Conservation (phyloP, 2,113 vertebrate species). For the Orthonyx spaldingii region DNA sequence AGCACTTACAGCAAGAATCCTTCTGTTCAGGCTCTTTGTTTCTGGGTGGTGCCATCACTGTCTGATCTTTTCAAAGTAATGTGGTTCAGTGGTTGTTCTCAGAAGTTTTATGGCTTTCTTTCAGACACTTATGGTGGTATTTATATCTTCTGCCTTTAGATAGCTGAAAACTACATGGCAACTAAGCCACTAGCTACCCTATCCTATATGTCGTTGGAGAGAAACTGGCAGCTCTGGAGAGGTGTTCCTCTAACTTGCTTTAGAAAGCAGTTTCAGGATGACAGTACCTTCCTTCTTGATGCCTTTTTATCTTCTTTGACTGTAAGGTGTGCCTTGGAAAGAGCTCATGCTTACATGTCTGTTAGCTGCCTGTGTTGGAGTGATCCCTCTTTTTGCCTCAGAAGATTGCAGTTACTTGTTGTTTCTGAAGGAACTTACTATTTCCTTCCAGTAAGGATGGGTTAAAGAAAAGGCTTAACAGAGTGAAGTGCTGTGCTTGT, state of each 20-base stretch:
- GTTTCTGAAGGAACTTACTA: neutral
- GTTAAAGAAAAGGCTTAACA: neutral
- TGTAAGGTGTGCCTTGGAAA: neutral
- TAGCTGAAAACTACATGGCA: neutral
- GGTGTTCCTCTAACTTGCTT: neutral
- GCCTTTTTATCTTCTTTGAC: neutral
- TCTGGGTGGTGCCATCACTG: neutral
- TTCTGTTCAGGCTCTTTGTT: neutral
- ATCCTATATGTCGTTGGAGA: neutral
- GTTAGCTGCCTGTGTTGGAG: neutral
- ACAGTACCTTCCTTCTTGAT: neutral
- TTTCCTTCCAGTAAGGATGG: neutral
- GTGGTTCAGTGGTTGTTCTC: neutral
- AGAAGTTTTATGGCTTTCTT: neutral
- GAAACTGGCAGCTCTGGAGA: neutral
- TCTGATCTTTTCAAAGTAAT: neutral
- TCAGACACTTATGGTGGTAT: neutral
- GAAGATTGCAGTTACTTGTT: neutral
- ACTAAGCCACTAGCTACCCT: neutral
- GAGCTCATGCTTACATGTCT: accelerated
- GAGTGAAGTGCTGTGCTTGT: neutral
- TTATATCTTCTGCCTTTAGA: neutral
- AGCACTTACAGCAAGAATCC: neutral
- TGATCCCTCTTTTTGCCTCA: neutral
- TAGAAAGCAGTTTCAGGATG: neutral